Evolutionary conservation across 30 jellyfish, hydroid and myxozoan genomes (phyloP).

Genomic region (Aurelia coerulea): DNA sequence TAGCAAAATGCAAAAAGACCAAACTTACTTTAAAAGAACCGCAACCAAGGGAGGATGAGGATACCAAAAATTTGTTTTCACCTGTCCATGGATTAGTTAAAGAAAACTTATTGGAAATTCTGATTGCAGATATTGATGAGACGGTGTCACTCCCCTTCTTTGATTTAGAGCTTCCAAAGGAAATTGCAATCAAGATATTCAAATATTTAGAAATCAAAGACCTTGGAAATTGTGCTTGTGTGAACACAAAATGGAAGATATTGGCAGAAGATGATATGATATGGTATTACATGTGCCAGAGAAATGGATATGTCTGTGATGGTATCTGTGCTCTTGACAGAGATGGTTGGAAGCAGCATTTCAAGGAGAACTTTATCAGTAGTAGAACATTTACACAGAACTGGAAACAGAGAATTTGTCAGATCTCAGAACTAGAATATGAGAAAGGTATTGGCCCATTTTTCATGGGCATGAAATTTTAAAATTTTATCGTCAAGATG

Average conservation of each 20-base stretch:
- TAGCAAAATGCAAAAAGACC: too few relatives aligned
- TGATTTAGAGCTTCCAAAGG: conserved; percentile 91
- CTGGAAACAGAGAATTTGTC: conserved; percentile 85
- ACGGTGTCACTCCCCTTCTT: conserved; percentile 75
- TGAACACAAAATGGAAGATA: conserved; percentile 70
- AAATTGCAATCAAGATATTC: conserved; percentile 73
- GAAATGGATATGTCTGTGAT: conserved; percentile 24
- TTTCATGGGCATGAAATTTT: background rate
- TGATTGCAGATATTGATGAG: conserved; percentile 89
- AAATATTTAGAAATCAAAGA: conserved; percentile 53
- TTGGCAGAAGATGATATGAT: conserved; percentile 85
- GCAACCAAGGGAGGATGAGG: too few relatives aligned
- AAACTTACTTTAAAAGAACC: too few relatives aligned
- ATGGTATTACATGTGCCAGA: conserved; percentile 63
- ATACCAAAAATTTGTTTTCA: too few relatives aligned
- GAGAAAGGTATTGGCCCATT: conserved; percentile 64
- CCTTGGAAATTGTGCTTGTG: conserved; percentile 72
- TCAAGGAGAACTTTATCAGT: conserved; percentile 23
- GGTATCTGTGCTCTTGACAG: conserved; percentile 48
- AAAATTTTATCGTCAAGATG: too few relatives aligned
- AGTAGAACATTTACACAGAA: conserved; percentile 40
- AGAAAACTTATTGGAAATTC: conserved; percentile 61
- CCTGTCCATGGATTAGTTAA: background rate
- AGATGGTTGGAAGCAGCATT: conserved; percentile 65
- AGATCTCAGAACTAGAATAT: conserved; percentile 68